Percentiles rank a stretch among this genome's conserved stretches.
phyloP scores from a whole-genome alignment of 2,888 invertebrate genomes.

The Stenchaetothrips biformis region DNA sequence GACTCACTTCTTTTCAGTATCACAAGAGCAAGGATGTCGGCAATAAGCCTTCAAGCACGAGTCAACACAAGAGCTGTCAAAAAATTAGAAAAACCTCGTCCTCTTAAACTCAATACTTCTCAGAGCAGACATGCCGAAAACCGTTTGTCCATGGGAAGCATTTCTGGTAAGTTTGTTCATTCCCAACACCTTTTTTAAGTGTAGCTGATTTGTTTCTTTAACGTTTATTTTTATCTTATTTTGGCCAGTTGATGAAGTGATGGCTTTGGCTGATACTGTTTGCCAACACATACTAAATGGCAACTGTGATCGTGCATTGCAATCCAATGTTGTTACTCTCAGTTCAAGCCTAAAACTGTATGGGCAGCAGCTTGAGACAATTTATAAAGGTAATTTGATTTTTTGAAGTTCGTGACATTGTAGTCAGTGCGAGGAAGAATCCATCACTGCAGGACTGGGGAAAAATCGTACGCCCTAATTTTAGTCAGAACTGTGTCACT shows the following conservation, averaged over 20 bases:
- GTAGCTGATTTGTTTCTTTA: conserved; percentile 30
- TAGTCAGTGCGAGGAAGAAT: neutral
- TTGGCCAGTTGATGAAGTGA: conserved; percentile 68
- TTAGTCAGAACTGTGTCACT: no score
- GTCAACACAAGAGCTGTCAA: conserved; percentile 42
- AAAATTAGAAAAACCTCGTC: conserved; percentile 70
- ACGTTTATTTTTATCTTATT: conserved; percentile 31
- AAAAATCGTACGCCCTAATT: no score
- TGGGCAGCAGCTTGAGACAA: conserved; percentile 71
- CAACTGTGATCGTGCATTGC: conserved; percentile 63
- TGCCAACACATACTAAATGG: conserved; percentile 71
- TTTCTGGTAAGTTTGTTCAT: conserved; percentile 29
- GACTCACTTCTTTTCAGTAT: no score
- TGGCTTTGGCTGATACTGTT: conserved; percentile 76
- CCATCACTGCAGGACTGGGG: no score
- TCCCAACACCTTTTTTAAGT: conserved; percentile 30
- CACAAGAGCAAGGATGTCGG: neutral
- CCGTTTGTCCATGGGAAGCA: conserved; percentile 21
- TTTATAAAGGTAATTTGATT: conserved; percentile 57
- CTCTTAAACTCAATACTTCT: conserved; percentile 53
- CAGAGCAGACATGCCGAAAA: conserved; percentile 49
- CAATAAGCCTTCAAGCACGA: conserved; percentile 26
- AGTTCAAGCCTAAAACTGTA: conserved; percentile 72
- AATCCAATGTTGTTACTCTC: conserved; percentile 69
- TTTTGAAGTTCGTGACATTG: neutral